Percentiles rank a stretch among this genome's conserved stretches.
Evolutionary conservation across 2,888 invertebrate species (phyloP).

Genomic region (Panopea generosa): DNA sequence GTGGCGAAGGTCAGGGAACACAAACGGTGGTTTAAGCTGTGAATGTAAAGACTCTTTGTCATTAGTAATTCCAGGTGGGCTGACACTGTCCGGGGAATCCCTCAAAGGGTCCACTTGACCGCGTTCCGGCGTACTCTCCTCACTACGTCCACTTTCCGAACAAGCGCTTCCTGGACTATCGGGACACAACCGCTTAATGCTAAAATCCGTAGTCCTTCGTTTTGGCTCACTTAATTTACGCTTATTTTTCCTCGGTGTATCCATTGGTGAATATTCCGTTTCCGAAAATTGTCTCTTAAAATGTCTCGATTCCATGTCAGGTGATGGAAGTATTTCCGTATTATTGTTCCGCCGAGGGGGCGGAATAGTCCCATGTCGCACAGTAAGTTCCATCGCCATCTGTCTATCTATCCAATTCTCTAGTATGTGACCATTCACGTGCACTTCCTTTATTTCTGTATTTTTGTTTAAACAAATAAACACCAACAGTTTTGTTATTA

Average conservation of each 20-base stretch:
- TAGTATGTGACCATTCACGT: too few species aligned
- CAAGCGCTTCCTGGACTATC: slow-evolving; percentile 73
- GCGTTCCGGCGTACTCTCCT: slow-evolving; percentile 68
- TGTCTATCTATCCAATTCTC: not conserved
- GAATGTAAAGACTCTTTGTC: slow-evolving; percentile 46
- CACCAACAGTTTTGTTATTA: not conserved
- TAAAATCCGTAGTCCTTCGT: slow-evolving; percentile 77
- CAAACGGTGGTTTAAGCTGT: slow-evolving; percentile 57
- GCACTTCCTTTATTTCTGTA: not conserved
- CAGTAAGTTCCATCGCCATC: not conserved
- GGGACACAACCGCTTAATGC: slow-evolving; percentile 81
- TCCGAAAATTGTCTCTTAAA: slow-evolving; percentile 38
- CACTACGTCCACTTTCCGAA: slow-evolving; percentile 75
- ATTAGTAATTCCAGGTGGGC: slow-evolving; percentile 16
- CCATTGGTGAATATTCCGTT: slow-evolving; percentile 49
- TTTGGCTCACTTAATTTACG: slow-evolving; percentile 89
- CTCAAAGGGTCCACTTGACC: slow-evolving; percentile 64
- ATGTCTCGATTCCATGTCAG: slow-evolving; percentile 6
- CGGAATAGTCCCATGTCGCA: slow-evolving; percentile 12
- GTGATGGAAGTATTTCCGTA: slow-evolving; percentile 38
- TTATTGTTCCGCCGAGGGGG: not conserved
- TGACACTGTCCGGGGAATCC: slow-evolving; percentile 48
- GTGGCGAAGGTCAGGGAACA: slow-evolving; percentile 65
- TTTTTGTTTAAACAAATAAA: not conserved
- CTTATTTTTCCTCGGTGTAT: slow-evolving; percentile 87